These are phyloP conservation scores for Cenopis cana DNA, from an alignment of 2,888 invertebrate genomes.

Conservation along the genomic window DNA sequence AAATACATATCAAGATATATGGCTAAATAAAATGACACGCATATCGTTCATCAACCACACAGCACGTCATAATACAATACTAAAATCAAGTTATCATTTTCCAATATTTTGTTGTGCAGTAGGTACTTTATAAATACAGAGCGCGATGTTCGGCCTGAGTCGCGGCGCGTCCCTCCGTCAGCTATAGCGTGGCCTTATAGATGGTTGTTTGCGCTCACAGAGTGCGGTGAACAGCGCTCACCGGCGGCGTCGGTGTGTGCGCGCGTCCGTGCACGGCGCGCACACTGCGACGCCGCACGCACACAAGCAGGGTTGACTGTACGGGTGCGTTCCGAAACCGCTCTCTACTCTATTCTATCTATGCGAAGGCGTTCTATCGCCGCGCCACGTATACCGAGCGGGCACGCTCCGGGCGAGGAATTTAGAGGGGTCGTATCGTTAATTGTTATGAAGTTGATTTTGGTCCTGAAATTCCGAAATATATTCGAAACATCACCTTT, in stretches of 20 bases:
- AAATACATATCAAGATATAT: neutral
- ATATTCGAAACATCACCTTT: slow-evolving; percentile 83
- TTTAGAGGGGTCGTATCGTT: slow-evolving; percentile 85
- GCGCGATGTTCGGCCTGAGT: slow-evolving; percentile 67
- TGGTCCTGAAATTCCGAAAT: slow-evolving; percentile 85
- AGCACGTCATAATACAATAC: neutral
- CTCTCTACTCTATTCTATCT: slow-evolving; percentile 86
- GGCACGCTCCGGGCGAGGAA: slow-evolving; percentile 85
- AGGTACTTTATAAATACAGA: slow-evolving; percentile 57
- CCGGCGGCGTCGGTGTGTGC: slow-evolving; percentile 77
- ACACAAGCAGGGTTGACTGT: slow-evolving; percentile 63
- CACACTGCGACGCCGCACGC: slow-evolving; percentile 60
- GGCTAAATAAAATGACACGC: too few relatives aligned
- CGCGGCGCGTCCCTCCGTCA: slow-evolving; percentile 79
- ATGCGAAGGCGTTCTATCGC: slow-evolving; percentile 84
- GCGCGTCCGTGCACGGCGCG: slow-evolving; percentile 60
- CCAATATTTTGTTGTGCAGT: slow-evolving; percentile 41
- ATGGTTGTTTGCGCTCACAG: slow-evolving; percentile 86
- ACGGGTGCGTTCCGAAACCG: slow-evolving; percentile 85
- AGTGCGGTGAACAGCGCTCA: slow-evolving; percentile 86
- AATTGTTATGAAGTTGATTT: slow-evolving; percentile 86
- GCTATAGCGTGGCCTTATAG: slow-evolving; percentile 86
- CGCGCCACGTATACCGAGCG: slow-evolving; percentile 81
- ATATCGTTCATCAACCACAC: neutral
- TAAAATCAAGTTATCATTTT: neutral